Evolutionary conservation across 2,113 vertebrate species (phyloP).

Genomic region (Ornithorhynchus anatinus): DNA sequence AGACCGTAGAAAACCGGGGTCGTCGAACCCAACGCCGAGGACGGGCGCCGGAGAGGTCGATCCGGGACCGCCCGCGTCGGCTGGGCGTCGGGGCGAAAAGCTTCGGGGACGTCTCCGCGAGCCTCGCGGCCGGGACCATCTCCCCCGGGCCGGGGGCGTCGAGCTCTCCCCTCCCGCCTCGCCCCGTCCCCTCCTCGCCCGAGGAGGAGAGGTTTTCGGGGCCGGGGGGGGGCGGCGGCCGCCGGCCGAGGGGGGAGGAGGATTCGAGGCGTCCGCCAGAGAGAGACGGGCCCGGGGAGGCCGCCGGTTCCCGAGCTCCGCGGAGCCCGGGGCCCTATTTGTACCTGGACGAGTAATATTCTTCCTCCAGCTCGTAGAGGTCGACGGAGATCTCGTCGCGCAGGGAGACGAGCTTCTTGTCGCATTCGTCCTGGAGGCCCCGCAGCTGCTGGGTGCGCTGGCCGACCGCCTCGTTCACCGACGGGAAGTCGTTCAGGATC

Average conservation of each 20-base stretch:
- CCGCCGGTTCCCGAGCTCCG: not conserved
- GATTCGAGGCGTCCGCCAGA: not conserved
- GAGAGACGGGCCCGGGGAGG: not conserved
- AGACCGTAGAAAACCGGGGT: no score
- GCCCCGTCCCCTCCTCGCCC: not conserved
- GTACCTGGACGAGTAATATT: slow-evolving; percentile 99
- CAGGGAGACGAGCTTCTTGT: slow-evolving; percentile 91
- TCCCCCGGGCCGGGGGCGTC: no score
- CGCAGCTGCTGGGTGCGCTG: slow-evolving; percentile 93
- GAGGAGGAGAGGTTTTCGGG: not conserved
- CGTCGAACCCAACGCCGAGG: no score
- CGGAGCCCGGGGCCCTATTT: slow-evolving; percentile 79
- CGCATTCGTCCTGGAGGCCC: slow-evolving; percentile 91
- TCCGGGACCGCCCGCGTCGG: no score
- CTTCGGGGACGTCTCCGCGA: no score
- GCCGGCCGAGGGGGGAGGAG: not conserved
- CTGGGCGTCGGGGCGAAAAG: no score
- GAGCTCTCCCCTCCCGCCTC: not conserved
- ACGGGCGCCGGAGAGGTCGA: no score
- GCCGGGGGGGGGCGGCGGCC: not conserved
- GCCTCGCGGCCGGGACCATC: no score
- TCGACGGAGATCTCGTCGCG: slow-evolving; percentile 96
- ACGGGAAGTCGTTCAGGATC: slow-evolving; percentile 97
- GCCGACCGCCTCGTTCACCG: slow-evolving; percentile 94
- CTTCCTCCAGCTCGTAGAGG: slow-evolving; percentile 98